A percentile compares a stretch with the other conserved stretches of the same genome.
Evolutionary conservation across 2,888 invertebrate genomes (phyloP).

Genomic region (Ormyrus nitidulus): DNA sequence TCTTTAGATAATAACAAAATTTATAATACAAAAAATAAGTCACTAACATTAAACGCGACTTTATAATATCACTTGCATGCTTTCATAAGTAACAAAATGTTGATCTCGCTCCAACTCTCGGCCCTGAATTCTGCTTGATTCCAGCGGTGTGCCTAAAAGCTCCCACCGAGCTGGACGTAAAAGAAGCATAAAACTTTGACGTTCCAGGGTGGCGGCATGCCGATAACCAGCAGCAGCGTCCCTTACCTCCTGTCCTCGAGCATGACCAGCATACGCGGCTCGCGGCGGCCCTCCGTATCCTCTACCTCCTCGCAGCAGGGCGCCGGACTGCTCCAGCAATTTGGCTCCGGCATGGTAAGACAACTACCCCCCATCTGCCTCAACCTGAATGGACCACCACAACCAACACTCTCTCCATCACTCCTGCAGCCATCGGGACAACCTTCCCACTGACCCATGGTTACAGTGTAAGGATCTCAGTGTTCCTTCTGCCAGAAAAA

Average conservation of each 20-base stretch:
- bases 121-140: too few species aligned
- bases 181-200: not conserved
- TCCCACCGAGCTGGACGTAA: too few species aligned
- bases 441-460: slow-evolving; percentile 77
- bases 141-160: too few species aligned
- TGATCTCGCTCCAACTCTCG: too few species aligned
- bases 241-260: slow-evolving; percentile 89
- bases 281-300: slow-evolving; percentile 85
- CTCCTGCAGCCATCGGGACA: slow-evolving; percentile 77
- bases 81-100: not conserved
- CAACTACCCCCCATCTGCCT: slow-evolving; percentile 82
- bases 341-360: slow-evolving; percentile 96
- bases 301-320: slow-evolving; percentile 82
- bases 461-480: slow-evolving; percentile 77
- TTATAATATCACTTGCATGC: too few species aligned
- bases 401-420: slow-evolving; percentile 76
- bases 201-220: slow-evolving; percentile 83
- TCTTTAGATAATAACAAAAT: too few species aligned
- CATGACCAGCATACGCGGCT: slow-evolving; percentile 83
- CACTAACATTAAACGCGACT: too few species aligned
- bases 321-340: slow-evolving; percentile 88
- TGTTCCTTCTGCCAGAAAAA: slow-evolving; percentile 65
- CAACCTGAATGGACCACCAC: slow-evolving; percentile 79
- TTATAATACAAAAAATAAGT: too few species aligned
- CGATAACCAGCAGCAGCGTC: slow-evolving; percentile 92